Base-by-base conservation (phyloP, 2,888 invertebrate genomes). In the Amiota minor region DNA sequence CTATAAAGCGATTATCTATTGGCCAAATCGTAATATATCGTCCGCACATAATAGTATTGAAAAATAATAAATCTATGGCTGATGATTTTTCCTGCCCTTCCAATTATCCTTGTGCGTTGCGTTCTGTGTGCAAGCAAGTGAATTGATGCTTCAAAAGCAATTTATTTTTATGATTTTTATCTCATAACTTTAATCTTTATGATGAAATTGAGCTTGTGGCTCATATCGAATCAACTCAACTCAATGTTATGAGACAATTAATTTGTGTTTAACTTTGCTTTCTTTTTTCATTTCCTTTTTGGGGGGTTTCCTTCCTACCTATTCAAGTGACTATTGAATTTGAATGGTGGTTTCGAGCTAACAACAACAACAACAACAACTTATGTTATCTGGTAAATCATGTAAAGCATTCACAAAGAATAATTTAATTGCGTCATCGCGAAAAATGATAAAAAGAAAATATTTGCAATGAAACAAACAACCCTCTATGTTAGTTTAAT, bases 91-190 rank as follows among this genome's bases (percentile, higher is more conserved):
- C 35, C 4, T 35, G 4, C 35, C 35, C 35, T 35, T 35, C 35
- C 35, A 35, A 35, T 35, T 35, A 35, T 35, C 35, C 35, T 35
- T 6, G 35, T 35, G 35, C 35, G 6, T 35, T 35, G 35, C 6
- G 35, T 8, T 2, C 35, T 35, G 35, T 35, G 35, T 35, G 35
- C 35, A 35, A 35, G 35, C 35, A 59, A 59, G 59, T 59, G 59
- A 59, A 59, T 59, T 16, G 4, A 61, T 16, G 20, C 61, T 71
- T 59, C 70, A 76, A 83, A 81, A 74, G 74, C 79, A 84, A 84
- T 85, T 80, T 79, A 79, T 79, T 83, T 83, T 80, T 80, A 85
- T 83, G 81, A 78, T 74, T 62, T 50, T 72, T 77, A 80, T 81
- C 80, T 70, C 12, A 35, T 10, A 47, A 53, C 53, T 71, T 45